Percentiles rank a stretch among this genome's conserved stretches.
Conservation (phyloP, 2,797 vertebrate genomes). For the Lacerta viridis region DNA sequence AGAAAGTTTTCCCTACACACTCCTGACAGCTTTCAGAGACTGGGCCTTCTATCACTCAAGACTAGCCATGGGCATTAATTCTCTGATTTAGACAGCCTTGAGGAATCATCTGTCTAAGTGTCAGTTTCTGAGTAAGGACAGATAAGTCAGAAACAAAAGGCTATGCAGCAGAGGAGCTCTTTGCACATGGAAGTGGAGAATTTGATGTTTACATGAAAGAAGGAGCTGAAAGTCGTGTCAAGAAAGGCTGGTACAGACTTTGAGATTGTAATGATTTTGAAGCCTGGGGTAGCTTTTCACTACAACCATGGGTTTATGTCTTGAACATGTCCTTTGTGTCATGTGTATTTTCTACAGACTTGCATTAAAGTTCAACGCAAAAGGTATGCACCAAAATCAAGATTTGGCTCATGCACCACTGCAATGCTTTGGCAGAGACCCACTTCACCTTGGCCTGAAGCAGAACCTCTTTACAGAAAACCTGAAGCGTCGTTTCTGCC, state of each 20-base stretch:
- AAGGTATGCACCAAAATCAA: no score
- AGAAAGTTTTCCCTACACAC: not conserved
- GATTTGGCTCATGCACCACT: no score
- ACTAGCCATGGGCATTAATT: slow-evolving; percentile 37
- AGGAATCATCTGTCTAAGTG: slow-evolving; percentile 28
- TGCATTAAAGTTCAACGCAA: no score
- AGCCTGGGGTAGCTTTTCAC: slow-evolving; percentile 14
- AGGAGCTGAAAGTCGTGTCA: not conserved
- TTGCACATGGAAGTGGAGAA: not conserved
- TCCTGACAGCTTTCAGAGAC: slow-evolving; percentile 20
- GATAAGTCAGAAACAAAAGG: slow-evolving; percentile 9
- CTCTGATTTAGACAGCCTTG: slow-evolving; percentile 7
- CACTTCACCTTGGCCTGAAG: no score
- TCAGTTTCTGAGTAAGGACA: not conserved
- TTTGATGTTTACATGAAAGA: not conserved
- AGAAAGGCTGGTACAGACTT: not conserved
- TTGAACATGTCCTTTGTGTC: slow-evolving; percentile 43
- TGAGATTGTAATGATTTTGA: not conserved
- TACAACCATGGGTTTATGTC: slow-evolving; percentile 31
- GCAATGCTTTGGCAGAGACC: no score
- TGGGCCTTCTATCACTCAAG: slow-evolving; percentile 22
- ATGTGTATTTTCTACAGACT: not conserved
- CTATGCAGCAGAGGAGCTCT: no score
- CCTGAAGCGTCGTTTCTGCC: no score
- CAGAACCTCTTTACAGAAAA: no score